Evolutionary conservation across 2,797 vertebrate genomes (phyloP).

Genomic region (Artibeus jamaicensis): DNA sequence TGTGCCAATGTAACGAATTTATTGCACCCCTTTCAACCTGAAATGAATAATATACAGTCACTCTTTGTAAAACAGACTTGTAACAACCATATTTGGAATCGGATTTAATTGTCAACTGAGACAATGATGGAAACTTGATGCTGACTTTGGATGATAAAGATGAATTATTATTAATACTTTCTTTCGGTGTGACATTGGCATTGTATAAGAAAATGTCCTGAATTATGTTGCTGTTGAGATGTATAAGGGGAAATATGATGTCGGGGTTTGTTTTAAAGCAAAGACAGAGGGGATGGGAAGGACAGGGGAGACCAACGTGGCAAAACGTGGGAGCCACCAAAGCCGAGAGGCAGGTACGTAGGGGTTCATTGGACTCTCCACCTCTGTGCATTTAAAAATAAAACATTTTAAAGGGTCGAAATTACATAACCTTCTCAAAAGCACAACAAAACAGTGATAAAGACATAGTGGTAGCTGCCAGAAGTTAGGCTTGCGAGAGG

Average conservation of each 20-base stretch:
- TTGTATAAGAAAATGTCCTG: background rate
- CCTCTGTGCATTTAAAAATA: background rate
- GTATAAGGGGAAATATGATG: background rate
- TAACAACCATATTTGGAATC: background rate
- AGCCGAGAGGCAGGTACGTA: background rate
- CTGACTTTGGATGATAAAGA: background rate
- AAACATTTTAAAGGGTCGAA: background rate
- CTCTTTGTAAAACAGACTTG: background rate
- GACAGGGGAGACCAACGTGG: background rate
- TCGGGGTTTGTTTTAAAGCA: background rate
- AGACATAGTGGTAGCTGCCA: background rate
- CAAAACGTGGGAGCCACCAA: background rate
- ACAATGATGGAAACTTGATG: background rate
- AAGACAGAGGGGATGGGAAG: background rate
- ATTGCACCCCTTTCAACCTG: background rate
- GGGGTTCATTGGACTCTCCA: background rate
- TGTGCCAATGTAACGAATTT: background rate
- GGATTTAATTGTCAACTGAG: background rate
- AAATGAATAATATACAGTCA: background rate
- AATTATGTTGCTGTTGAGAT: background rate
- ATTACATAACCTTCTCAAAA: background rate
- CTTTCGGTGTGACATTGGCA: background rate
- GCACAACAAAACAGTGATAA: background rate
- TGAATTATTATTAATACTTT: background rate
- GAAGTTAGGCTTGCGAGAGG: background rate